Evolutionary conservation across 2,888 invertebrate species (phyloP).

Genomic region (Amphipyra berbera): DNA sequence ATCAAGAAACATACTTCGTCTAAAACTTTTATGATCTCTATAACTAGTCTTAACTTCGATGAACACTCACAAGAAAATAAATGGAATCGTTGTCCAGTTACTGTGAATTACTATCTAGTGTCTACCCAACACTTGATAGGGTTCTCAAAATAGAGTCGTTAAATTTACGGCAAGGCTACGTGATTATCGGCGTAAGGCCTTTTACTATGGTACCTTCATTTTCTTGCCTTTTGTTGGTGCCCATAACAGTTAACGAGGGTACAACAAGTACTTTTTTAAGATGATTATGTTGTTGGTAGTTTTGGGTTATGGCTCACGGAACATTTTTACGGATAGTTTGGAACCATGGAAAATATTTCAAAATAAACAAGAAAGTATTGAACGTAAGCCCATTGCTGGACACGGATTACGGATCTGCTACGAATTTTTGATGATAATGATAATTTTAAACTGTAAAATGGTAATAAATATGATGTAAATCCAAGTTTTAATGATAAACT

Average conservation of each 20-base stretch:
- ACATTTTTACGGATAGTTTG: not conserved
- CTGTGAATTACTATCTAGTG: conserved; percentile 34
- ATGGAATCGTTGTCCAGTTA: conserved; percentile 14
- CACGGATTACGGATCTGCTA: too few species aligned
- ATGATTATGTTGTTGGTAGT: conserved; percentile 30
- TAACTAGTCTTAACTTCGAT: conserved; percentile 4
- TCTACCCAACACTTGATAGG: conserved; percentile 31
- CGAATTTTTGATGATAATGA: too few species aligned
- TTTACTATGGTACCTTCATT: conserved; percentile 45
- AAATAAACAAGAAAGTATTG: not conserved
- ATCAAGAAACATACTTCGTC: too few species aligned
- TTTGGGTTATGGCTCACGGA: conserved; percentile 6
- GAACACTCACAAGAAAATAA: conserved; percentile 19
- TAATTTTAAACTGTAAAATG: too few species aligned
- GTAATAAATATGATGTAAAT: too few species aligned
- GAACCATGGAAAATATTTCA: not conserved
- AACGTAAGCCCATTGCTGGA: too few species aligned
- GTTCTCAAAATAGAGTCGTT: conserved; percentile 52
- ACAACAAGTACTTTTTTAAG: conserved; percentile 27
- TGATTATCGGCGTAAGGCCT: conserved; percentile 52
- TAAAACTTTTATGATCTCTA: too few species aligned
- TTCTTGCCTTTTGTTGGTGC: conserved; percentile 45
- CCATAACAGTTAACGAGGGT: conserved; percentile 47
- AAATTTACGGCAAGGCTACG: conserved; percentile 48
- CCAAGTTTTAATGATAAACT: too few species aligned